These are phyloP conservation scores for Holothuria leucospilota DNA, from an alignment of 53 echinoderm and acorn worm genomes.

Conservation along the genomic window DNA sequence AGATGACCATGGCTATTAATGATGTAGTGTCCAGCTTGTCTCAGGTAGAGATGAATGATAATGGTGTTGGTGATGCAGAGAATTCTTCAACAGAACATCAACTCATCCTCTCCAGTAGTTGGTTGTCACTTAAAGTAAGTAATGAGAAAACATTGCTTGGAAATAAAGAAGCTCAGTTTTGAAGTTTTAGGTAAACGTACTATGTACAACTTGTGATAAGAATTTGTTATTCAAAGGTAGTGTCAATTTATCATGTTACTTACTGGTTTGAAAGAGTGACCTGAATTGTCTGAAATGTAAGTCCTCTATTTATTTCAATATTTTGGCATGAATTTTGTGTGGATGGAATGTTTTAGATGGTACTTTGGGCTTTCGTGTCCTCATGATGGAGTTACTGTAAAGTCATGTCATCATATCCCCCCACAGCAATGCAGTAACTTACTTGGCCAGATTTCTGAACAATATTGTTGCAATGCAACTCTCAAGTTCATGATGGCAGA, in stretches of 20 bases:
- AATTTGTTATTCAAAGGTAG: too few species aligned
- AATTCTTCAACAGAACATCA: conserved; percentile 73
- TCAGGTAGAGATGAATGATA: conserved; percentile 45
- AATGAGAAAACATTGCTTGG: background rate
- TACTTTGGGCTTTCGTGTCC: too few species aligned
- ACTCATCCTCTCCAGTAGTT: conserved; percentile 88
- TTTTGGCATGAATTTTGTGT: too few species aligned
- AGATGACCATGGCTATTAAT: conserved; percentile 94
- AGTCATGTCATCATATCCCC: too few species aligned
- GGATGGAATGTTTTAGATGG: too few species aligned
- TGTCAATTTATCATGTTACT: too few species aligned
- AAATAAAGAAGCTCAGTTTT: background rate
- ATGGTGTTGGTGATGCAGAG: conserved; percentile 42
- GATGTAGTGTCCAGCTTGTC: conserved; percentile 27
- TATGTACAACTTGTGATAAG: too few species aligned
- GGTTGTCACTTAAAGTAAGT: conserved; percentile 94
- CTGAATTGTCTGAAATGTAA: too few species aligned
- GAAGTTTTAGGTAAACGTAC: too few species aligned
- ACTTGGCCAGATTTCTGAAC: conserved; percentile 5
- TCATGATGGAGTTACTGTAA: too few species aligned
- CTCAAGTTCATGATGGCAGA: conserved; percentile 1
- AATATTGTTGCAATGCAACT: background rate
- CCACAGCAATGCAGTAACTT: conserved; percentile 2
- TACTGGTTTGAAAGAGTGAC: too few species aligned
- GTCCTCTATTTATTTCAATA: too few species aligned